Evolutionary conservation across 2,113 vertebrate species (phyloP).

Genomic region (Boleophthalmus pectinirostris): DNA sequence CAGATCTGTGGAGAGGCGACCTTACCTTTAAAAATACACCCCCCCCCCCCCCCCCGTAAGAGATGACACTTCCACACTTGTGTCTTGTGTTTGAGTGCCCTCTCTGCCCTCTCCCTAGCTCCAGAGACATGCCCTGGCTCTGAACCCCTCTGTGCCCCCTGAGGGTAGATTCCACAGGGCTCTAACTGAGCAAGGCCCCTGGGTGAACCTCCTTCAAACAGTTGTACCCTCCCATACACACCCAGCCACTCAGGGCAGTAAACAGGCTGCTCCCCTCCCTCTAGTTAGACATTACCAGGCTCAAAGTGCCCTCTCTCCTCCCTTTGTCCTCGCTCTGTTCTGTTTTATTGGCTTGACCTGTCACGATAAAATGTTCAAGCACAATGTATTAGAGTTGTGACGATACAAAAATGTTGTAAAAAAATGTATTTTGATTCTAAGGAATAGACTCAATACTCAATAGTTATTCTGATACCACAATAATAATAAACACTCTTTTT

Average conservation of each 20-base stretch:
- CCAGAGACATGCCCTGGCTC: slow-evolving; percentile 55
- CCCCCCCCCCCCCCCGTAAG: too few relatives aligned
- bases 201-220: slow-evolving; percentile 59
- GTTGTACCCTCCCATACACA: slow-evolving; percentile 46
- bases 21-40: too few relatives aligned
- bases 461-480: too few relatives aligned
- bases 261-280: slow-evolving; percentile 53
- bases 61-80: not conserved
- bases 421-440: too few relatives aligned
- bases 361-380: too few relatives aligned
- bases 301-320: slow-evolving; percentile 29
- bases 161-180: slow-evolving; percentile 60
- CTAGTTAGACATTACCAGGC: slow-evolving; percentile 72
- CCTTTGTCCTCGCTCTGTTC: slow-evolving; percentile 48
- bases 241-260: slow-evolving; percentile 29
- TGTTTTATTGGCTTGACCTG: too few relatives aligned
- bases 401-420: too few relatives aligned
- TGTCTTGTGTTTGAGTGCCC: slow-evolving; percentile 55
- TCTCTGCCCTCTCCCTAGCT: slow-evolving; percentile 53
- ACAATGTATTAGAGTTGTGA: too few relatives aligned
- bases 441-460: too few relatives aligned
- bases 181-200: slow-evolving; percentile 51
- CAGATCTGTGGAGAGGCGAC: too few relatives aligned
- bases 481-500: too few relatives aligned
- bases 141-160: slow-evolving; percentile 43